These are phyloP conservation scores for Pseudanteris insignis DNA, from an alignment of 2,888 invertebrate species.

Conservation along the genomic window DNA sequence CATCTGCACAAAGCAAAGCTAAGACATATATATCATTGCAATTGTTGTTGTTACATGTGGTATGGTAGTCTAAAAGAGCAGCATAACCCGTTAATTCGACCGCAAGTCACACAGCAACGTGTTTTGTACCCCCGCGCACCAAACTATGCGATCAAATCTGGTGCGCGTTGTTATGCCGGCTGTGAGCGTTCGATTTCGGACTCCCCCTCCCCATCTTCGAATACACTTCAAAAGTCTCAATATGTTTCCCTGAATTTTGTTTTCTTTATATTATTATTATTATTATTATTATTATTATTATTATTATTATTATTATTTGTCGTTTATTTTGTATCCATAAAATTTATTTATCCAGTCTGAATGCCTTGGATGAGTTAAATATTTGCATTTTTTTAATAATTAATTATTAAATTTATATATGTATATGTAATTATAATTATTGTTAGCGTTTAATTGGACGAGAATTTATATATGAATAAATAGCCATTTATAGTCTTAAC, in stretches of 20 bases:
- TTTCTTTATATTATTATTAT: conserved; percentile 4
- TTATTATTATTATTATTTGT: conserved; percentile 16
- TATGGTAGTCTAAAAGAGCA: conserved; percentile 59
- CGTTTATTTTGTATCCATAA: conserved; percentile 30
- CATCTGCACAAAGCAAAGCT: conserved; percentile 47
- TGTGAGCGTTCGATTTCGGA: conserved; percentile 39
- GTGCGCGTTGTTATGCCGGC: conserved; percentile 23
- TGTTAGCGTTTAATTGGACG: conserved; percentile 26
- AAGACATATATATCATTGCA: conserved; percentile 42
- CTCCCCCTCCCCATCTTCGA: conserved; percentile 1
- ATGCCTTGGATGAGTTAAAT: conserved; percentile 26
- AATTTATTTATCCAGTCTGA: conserved; percentile 27
- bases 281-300: conserved; percentile 10
- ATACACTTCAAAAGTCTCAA: conserved; percentile 2
- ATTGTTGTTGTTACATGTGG: conserved; percentile 59
- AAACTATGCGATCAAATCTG: neutral
- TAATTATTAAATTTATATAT: conserved; percentile 22
- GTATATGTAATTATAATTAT: conserved; percentile 29
- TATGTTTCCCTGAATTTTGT: conserved; percentile 1
- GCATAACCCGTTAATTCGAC: conserved; percentile 63
- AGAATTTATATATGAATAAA: conserved; percentile 24
- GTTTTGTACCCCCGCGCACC: conserved; percentile 2
- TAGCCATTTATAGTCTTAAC: conserved; percentile 10
- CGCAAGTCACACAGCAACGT: conserved; percentile 17
- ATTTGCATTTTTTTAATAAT: conserved; percentile 36